Conservation (phyloP, 1,140 invertebrate genomes). For the Hyles vespertilio region DNA sequence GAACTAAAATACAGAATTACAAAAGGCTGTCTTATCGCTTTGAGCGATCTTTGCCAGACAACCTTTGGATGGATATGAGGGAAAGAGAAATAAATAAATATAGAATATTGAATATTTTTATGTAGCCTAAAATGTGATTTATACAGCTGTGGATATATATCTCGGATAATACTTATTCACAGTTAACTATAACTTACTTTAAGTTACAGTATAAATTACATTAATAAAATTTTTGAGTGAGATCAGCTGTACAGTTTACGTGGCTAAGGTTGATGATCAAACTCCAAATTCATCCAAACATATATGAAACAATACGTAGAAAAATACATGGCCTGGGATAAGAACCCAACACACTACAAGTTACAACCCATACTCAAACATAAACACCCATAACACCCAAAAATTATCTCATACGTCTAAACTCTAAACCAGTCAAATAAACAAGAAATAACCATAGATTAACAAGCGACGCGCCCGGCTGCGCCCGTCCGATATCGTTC, state of each 20-base stretch:
- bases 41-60: too few species aligned
- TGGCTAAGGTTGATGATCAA: not conserved
- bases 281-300: not conserved
- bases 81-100: too few species aligned
- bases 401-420: not conserved
- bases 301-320: not conserved
- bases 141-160: too few species aligned
- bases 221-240: not conserved
- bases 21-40: too few species aligned
- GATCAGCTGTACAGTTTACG: not conserved
- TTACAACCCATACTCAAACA: not conserved
- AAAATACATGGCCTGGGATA: not conserved
- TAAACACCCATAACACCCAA: not conserved
- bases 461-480: slow-evolving; percentile 9
- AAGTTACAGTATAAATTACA: too few species aligned
- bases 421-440: slow-evolving; percentile 9
- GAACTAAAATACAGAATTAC: too few species aligned
- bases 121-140: too few species aligned
- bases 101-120: too few species aligned
- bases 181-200: too few species aligned
- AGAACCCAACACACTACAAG: too few species aligned
- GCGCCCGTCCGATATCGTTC: slow-evolving; percentile 18
- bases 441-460: slow-evolving; percentile 10
- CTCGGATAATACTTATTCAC: too few species aligned
- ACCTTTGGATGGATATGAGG: too few species aligned